These are phyloP conservation scores for Cabera pusaria DNA, from an alignment of 2,888 invertebrate genomes.

Conservation along the genomic window DNA sequence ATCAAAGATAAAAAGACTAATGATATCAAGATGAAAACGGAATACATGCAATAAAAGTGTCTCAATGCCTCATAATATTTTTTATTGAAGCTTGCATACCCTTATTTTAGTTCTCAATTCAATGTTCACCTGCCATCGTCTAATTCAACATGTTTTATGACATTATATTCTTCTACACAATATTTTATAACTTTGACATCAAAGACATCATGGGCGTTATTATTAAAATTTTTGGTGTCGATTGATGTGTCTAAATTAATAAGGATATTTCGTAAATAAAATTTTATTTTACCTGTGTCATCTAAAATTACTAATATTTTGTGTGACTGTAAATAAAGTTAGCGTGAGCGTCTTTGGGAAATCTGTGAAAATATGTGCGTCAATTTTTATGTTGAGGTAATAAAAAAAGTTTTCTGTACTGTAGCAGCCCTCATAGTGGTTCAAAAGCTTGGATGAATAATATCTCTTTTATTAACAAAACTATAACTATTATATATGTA, in stretches of 20 bases:
- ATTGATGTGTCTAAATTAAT: conserved; percentile 9
- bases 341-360: no score
- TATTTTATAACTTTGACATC: conserved; percentile 5
- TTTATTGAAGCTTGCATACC: conserved; percentile 46
- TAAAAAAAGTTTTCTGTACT: no score
- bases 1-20: conserved; percentile 74
- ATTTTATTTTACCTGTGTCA: background rate
- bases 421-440: no score
- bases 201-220: conserved; percentile 7
- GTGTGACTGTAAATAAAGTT: no score
- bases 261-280: background rate
- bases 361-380: no score
- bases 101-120: conserved; percentile 16
- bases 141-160: conserved; percentile 15
- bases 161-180: background rate
- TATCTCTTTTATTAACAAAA: no score
- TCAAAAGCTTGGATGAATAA: no score
- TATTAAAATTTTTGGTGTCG: conserved; percentile 1
- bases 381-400: no score
- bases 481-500: no score
- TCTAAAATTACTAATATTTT: no score
- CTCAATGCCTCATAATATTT: conserved; percentile 50
- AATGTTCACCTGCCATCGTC: conserved; percentile 15
- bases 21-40: conserved; percentile 74
- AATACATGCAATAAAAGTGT: conserved; percentile 75